These are phyloP conservation scores for Dasypolia templi DNA, from an alignment of 2,888 invertebrate species.

Conservation along the genomic window DNA sequence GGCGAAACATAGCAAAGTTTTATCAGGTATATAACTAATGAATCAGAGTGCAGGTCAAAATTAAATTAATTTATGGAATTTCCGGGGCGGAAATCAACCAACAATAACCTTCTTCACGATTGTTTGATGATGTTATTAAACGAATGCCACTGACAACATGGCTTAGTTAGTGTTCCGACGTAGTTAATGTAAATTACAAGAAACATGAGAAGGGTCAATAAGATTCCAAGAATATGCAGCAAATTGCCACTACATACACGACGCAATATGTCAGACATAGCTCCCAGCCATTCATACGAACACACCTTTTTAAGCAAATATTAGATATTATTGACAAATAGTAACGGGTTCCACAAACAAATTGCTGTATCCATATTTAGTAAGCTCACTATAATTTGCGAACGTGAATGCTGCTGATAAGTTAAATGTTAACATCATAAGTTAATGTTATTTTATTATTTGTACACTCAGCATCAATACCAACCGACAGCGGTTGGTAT, in stretches of 20 bases:
- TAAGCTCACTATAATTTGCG: constrained; percentile 56
- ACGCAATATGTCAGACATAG: constrained; percentile 36
- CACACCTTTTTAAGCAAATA: constrained; percentile 50
- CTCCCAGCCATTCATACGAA: constrained; percentile 30
- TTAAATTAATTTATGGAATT: neutral
- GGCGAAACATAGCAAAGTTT: neutral
- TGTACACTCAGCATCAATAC: too few relatives aligned
- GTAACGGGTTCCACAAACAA: constrained; percentile 38
- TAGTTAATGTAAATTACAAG: constrained; percentile 29
- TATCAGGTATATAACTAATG: neutral
- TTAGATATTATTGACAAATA: constrained; percentile 33
- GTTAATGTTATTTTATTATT: constrained; percentile 51
- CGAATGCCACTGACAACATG: neutral
- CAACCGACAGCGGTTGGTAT: too few relatives aligned
- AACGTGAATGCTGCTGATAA: constrained; percentile 53
- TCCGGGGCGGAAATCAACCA: neutral
- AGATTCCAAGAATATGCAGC: constrained; percentile 1
- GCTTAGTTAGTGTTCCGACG: too few relatives aligned
- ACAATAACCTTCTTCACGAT: neutral
- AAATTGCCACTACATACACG: constrained; percentile 11
- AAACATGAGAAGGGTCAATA: constrained; percentile 24
- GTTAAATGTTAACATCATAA: constrained; percentile 63
- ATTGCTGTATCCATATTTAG: constrained; percentile 51
- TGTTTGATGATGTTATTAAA: neutral
- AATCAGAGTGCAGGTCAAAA: neutral